Conservation (phyloP, 2,113 vertebrate genomes). For the Urocitellus parryii region DNA sequence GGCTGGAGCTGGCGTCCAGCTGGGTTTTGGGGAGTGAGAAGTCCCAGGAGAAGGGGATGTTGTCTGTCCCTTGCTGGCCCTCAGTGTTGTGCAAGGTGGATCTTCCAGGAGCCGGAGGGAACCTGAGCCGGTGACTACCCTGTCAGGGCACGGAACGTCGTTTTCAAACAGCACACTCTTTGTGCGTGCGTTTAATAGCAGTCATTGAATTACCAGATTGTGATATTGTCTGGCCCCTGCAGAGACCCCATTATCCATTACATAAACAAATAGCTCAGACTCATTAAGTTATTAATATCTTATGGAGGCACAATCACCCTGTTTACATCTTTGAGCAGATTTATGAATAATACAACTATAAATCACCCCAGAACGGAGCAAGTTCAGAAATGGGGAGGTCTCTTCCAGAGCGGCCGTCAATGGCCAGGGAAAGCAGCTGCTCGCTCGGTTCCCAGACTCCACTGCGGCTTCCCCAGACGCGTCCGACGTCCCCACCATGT, state of each 20-base stretch:
- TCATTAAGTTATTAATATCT: slow-evolving; percentile 78
- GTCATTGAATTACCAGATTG: slow-evolving; percentile 49
- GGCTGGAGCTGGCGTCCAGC: not conserved
- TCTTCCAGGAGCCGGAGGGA: not conserved
- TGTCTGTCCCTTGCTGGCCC: accelerated
- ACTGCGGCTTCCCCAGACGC: accelerated
- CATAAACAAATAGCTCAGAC: slow-evolving; percentile 73
- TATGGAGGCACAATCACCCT: slow-evolving; percentile 52
- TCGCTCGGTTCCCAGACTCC: accelerated
- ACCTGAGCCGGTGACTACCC: accelerated
- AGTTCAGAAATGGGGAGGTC: not conserved
- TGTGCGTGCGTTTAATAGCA: not conserved
- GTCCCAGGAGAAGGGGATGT: accelerated
- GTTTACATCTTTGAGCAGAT: slow-evolving; percentile 61
- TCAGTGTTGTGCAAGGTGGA: accelerated
- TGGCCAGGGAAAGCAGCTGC: accelerated
- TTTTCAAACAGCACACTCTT: not conserved
- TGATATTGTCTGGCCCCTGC: slow-evolving; percentile 62
- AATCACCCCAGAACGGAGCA: accelerated
- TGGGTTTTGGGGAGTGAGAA: not conserved
- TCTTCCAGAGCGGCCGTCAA: too few relatives aligned
- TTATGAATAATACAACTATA: slow-evolving; percentile 18
- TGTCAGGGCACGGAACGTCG: not conserved
- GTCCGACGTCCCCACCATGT: accelerated
- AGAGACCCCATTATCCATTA: slow-evolving; percentile 69